Base-by-base conservation (phyloP, 2,888 invertebrate species). In the Ochropacha duplaris region DNA sequence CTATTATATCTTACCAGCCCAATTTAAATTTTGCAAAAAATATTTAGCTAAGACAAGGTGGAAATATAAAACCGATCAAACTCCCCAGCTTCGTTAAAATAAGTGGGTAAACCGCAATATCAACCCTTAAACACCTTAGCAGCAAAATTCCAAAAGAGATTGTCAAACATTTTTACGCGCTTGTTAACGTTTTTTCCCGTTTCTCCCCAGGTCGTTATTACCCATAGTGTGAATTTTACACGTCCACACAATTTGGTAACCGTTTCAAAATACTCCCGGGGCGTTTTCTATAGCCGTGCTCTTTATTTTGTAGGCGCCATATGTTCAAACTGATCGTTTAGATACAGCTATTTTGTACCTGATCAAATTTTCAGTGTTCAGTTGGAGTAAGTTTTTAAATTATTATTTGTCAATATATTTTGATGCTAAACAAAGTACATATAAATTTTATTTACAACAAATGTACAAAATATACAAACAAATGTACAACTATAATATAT, bases 131-230 rank as follows among this genome's bases (percentile, higher is more conserved):
- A 44, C 16, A 44, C n/a, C 44, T 19, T 19, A 44, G 44, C 44
- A 44, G 44, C 44, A 55, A 54, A 61, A 65, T 62, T 56, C 50
- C 31, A 12, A 49, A 61, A 62, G 56, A 60, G 60, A 68, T 69
- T 68, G 57, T 64, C 55, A 58, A 70, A 66, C 34, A 61, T 66
- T 65, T 69, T 65, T 59, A 61, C 57, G 54, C 56, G 58, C 52
- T 64, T 68, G 69, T 69, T 66, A 63, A 57, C 55, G 28, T 62
- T 49, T 54, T 24, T 31, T 14, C 34, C 28, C 19, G 24, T 44
- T 57, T 16, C n/a, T 51, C 57, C 58, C 57, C 55, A 31, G 51
- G 19, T 44, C 36, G 50, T 26, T 54, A 36, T 28, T 52, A 39
- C 28, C 44, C 19, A n/a, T 54, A 31, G 49, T 57, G 54, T 44